These are phyloP conservation scores for Nothoprocta pentlandii DNA, from an alignment of 2,113 vertebrate genomes.

Conservation along the genomic window DNA sequence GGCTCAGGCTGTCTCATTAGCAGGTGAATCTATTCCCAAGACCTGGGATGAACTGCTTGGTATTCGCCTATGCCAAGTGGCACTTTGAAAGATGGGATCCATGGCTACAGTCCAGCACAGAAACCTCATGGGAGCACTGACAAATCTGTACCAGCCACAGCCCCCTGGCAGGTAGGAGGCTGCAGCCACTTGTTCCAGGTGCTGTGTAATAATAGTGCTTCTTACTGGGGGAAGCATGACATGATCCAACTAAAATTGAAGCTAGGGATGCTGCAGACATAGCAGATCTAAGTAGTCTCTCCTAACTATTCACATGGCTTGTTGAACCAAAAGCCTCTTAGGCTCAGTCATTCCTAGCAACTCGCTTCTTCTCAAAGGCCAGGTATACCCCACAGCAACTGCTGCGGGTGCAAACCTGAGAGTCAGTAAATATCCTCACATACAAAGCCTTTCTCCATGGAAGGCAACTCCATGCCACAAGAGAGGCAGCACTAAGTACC, in stretches of 20 bases:
- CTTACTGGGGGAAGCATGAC: neutral
- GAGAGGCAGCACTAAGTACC: neutral
- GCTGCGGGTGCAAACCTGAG: neutral
- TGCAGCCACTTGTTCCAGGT: neutral
- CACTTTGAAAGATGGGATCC: neutral
- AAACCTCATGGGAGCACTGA: neutral
- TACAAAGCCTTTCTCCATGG: neutral
- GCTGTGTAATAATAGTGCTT: neutral
- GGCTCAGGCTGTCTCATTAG: neutral
- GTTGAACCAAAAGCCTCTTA: neutral
- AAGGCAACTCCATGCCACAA: neutral
- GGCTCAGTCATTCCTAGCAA: neutral
- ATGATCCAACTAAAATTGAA: neutral
- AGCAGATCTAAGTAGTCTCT: neutral
- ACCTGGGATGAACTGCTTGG: fast-evolving
- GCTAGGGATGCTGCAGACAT: fast-evolving
- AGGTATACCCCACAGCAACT: neutral
- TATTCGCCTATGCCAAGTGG: neutral
- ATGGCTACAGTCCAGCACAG: neutral
- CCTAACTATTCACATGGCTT: neutral
- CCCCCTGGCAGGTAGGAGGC: neutral
- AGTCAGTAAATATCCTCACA: neutral
- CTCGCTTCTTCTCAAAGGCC: neutral
- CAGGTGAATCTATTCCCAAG: neutral
- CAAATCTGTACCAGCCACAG: neutral